These are phyloP conservation scores for Trissoscelio sp. DNA, from an alignment of 2,888 invertebrate species.

Conservation along the genomic window DNA sequence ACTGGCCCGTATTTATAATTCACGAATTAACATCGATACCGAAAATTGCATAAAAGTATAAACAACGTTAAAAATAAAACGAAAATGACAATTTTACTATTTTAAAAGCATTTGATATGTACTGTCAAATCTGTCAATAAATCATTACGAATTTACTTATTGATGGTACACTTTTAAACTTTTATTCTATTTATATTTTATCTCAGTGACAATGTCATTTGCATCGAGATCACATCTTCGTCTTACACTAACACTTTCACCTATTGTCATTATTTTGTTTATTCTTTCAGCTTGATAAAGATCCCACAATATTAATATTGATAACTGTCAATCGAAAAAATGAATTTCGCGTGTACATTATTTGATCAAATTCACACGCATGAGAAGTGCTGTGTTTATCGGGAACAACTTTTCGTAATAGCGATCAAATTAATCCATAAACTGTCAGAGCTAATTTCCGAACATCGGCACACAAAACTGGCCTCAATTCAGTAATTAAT, in stretches of 20 bases:
- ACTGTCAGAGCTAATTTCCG: background rate
- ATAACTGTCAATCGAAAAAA: conserved; percentile 10
- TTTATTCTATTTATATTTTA: conserved; percentile 37
- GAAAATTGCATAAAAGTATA: background rate
- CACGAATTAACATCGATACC: background rate
- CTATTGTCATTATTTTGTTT: conserved; percentile 17
- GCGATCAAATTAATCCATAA: background rate
- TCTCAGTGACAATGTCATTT: conserved; percentile 29
- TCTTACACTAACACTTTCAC: conserved; percentile 6
- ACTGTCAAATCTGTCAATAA: conserved; percentile 30
- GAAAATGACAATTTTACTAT: conserved; percentile 1
- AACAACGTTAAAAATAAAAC: background rate
- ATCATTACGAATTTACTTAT: conserved; percentile 37
- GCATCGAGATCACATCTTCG: conserved; percentile 6
- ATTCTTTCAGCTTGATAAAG: background rate
- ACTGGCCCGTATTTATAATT: background rate
- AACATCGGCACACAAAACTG: background rate
- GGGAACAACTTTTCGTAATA: conserved; percentile 3
- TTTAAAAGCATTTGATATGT: conserved; percentile 1
- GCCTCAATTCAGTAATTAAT: background rate
- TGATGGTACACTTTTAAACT: conserved; percentile 24
- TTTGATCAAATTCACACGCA: background rate
- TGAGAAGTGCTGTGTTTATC: conserved; percentile 1
- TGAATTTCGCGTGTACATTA: background rate
- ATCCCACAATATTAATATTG: conserved; percentile 10